Evolutionary conservation across 1,140 invertebrate species (phyloP).

Genomic region (Panagrolaimus sp.): DNA sequence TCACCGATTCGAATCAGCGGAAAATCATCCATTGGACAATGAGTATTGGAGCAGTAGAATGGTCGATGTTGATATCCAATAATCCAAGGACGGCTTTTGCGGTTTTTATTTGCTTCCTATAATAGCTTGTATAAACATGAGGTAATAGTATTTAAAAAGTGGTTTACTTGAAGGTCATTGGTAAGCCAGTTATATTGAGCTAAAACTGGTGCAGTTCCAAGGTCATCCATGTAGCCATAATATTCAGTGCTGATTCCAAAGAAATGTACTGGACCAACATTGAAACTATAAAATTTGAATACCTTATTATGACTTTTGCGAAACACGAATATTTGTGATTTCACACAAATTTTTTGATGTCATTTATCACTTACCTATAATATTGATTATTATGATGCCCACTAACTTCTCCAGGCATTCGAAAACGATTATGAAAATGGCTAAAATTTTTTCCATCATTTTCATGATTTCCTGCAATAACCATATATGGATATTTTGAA

Average conservation of each 20-base stretch:
- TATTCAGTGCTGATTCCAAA: conserved; percentile 84
- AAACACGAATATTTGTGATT: too few relatives aligned
- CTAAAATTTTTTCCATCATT: conserved; percentile 45
- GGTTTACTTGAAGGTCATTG: conserved; percentile 71
- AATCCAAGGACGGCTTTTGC: conserved; percentile 77
- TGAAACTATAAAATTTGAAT: conserved; percentile 59
- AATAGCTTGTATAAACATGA: conserved; percentile 2
- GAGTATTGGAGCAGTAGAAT: conserved; percentile 85
- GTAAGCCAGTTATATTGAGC: conserved; percentile 83
- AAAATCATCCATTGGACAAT: conserved; percentile 3
- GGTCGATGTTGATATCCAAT: conserved; percentile 85
- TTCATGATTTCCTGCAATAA: conserved; percentile 61
- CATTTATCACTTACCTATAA: conserved; percentile 54
- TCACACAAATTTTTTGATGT: too few relatives aligned
- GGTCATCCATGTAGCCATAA: conserved; percentile 79
- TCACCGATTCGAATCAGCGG: conserved; percentile 29
- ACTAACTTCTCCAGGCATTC: conserved; percentile 49
- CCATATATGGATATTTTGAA: conserved; percentile 59
- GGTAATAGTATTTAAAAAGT: conserved; percentile 67
- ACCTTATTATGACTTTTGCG: neutral
- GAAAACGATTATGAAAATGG: conserved; percentile 58
- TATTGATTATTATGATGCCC: conserved; percentile 54
- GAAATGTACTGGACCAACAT: conserved; percentile 84
- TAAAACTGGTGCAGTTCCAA: conserved; percentile 74
- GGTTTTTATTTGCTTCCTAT: conserved; percentile 61